Base-by-base conservation (phyloP, 1,140 invertebrate genomes). In the Brachionus manjavacas region DNA sequence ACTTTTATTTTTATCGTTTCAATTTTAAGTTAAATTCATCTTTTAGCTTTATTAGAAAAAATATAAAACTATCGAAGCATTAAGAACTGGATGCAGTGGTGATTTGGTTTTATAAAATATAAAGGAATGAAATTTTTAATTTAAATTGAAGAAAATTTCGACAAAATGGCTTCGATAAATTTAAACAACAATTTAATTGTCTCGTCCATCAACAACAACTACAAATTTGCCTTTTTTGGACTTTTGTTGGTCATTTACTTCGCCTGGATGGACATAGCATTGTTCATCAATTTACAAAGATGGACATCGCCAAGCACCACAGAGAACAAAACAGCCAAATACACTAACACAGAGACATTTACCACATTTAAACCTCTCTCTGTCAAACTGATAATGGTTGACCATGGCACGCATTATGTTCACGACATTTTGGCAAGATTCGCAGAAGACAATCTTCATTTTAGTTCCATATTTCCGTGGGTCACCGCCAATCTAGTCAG, bases 221-320 rank as follows among this genome's bases (percentile, higher is more conserved):
- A 76, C n/a, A 76, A 76, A 28, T 76, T 76, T 49, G 39, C 46
- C 11, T 76, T 76, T 35, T 76, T 49, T n/a, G 39, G 39, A 14
- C 25, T 76, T 9, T 49, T 76, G 12, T 11, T 76, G 20, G 25
- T 76, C 7, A 76, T 76, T 11, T 76, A 76, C 25, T 76, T 76
- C 49, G 72, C 72, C 3, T 76, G 72, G 72, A 76, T 76, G 72
- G 72, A 76, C 43, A 76, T 76, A 25, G 72, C 41, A 25, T 76
- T 76, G 31, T 76, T 76, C 43, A 76, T 76, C 23, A 76, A 49
- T 28, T 28, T 76, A 76, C 72, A 76, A 76, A 31, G 43, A 49
- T 76, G 72, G 72, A 28, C 39, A 11, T 2, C 25, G 28, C 43
- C 41, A 4, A 41, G 12, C 16, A 39, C 39, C 1, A 76, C 11